phyloP scores from a whole-genome alignment of 2,113 vertebrate species.

The Osmerus eperlanus region DNA sequence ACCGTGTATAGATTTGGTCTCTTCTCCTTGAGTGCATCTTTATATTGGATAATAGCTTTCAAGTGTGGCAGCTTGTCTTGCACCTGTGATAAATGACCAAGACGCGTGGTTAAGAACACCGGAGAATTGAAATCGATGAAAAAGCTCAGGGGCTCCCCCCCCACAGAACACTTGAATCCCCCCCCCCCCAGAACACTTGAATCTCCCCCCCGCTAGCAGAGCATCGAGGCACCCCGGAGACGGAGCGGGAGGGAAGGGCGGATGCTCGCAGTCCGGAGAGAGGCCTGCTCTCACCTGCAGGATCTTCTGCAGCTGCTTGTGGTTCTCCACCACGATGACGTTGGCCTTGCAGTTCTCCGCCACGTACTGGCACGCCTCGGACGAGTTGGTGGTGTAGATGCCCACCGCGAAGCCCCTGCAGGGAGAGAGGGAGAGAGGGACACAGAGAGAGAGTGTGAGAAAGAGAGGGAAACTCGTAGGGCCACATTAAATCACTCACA shows the following conservation, averaged over 20 bases:
- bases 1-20: slow-evolving; percentile 82
- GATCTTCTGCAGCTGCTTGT: slow-evolving; percentile 88
- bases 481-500: no score
- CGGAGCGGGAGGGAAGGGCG: no score
- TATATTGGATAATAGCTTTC: slow-evolving; percentile 89
- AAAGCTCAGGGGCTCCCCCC: no score
- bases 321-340: slow-evolving; percentile 85
- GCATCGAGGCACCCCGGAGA: no score
- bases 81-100: slow-evolving; percentile 63
- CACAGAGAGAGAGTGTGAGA: background rate
- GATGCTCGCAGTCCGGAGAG: no score
- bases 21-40: slow-evolving; percentile 72
- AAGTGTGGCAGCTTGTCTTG: slow-evolving; percentile 74
- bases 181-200: no score
- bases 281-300: slow-evolving; percentile 75
- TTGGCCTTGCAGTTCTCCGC: slow-evolving; percentile 82
- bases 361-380: slow-evolving; percentile 84
- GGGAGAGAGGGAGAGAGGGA: no score
- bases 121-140: background rate
- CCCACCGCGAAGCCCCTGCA: slow-evolving; percentile 87
- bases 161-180: no score
- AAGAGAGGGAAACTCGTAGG: no score
- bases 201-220: no score
- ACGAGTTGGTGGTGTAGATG: slow-evolving; percentile 90
- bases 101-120: background rate